Conservation (phyloP, 1,140 invertebrate genomes). For the Odontomachus brunneus region DNA sequence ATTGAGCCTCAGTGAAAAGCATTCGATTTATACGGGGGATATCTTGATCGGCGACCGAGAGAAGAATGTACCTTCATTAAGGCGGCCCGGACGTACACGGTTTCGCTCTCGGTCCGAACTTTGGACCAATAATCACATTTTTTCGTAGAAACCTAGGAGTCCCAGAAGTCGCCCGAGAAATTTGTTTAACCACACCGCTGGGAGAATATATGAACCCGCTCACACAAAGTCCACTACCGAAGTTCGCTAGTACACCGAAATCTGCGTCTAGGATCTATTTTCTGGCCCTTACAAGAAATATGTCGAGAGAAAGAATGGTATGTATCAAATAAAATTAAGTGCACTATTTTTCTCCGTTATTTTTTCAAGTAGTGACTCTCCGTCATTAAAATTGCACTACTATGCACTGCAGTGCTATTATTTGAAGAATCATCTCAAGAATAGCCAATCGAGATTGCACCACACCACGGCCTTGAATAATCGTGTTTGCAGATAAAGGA, state of each 20-base stretch:
- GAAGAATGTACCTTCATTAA: conserved; percentile 77
- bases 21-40: conserved; percentile 75
- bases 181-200: conserved; percentile 66
- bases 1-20: conserved; percentile 75
- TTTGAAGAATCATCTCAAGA: background rate
- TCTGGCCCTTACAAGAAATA: background rate
- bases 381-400: background rate
- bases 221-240: background rate
- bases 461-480: conserved; percentile 11
- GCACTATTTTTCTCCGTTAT: background rate
- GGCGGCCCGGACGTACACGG: conserved; percentile 70
- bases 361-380: background rate
- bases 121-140: conserved; percentile 72
- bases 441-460: conserved; percentile 17
- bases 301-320: background rate
- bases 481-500: conserved; percentile 17
- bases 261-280: background rate
- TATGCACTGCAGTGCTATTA: background rate
- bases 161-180: conserved; percentile 55
- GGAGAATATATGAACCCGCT: conserved; percentile 34
- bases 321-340: background rate
- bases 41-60: conserved; percentile 73
- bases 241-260: background rate
- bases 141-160: conserved; percentile 65
- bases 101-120: conserved; percentile 73